phyloP scores from a whole-genome alignment of 2,113 vertebrate genomes.

The Tyrannus savana region DNA sequence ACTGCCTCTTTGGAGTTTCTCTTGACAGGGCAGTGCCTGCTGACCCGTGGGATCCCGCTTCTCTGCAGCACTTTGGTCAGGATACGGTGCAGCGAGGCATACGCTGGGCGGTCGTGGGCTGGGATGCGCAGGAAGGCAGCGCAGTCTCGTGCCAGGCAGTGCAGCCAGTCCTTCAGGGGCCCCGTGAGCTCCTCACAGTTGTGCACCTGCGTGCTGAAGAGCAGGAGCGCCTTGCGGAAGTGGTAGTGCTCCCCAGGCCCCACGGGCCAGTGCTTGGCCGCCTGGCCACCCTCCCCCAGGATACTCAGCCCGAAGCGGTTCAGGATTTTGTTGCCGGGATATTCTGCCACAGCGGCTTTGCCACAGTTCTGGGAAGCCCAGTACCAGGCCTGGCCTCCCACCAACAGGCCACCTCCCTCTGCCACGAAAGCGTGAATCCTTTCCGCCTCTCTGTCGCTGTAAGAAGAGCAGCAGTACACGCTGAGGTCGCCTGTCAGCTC shows the following conservation, averaged over 20 bases:
- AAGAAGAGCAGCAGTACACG: constrained; percentile 74
- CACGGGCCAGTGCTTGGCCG: constrained; percentile 49
- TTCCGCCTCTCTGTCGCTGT: not conserved
- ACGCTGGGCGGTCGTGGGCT: constrained; percentile 63
- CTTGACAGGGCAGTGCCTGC: constrained; percentile 70
- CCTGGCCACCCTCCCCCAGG: constrained; percentile 46
- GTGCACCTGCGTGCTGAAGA: constrained; percentile 77
- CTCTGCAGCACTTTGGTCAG: constrained; percentile 78
- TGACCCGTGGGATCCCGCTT: constrained; percentile 76
- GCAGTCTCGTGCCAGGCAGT: constrained; percentile 73
- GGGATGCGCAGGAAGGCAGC: constrained; percentile 76
- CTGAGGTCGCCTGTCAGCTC: constrained; percentile 34
- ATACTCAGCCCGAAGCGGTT: constrained; percentile 86
- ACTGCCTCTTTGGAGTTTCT: constrained; percentile 77
- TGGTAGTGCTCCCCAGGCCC: constrained; percentile 73
- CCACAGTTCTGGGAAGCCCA: constrained; percentile 70
- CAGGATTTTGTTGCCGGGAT: constrained; percentile 84
- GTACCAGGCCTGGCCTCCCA: constrained; percentile 78
- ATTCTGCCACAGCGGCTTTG: constrained; percentile 62
- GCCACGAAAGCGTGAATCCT: constrained; percentile 73
- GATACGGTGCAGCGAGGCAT: constrained; percentile 74
- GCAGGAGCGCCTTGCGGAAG: constrained; percentile 78
- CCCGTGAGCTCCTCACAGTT: not conserved
- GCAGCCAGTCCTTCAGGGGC: constrained; percentile 64
- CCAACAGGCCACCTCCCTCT: constrained; percentile 75